Evolutionary conservation across 2,113 vertebrate species (phyloP).

Genomic region (Oryzias woworae): DNA sequence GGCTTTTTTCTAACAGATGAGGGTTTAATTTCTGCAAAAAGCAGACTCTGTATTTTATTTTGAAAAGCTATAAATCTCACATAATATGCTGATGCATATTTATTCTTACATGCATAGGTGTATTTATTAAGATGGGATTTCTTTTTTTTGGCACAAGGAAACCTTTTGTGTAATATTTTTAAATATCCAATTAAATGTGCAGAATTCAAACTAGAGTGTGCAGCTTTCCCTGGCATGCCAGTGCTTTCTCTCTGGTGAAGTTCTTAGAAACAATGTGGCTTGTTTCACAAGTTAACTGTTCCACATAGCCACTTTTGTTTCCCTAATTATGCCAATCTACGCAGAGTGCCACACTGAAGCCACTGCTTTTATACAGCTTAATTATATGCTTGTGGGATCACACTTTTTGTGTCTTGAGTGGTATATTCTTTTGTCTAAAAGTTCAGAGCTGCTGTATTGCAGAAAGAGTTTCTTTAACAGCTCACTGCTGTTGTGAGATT

Average conservation of each 20-base stretch:
- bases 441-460: conserved; percentile 37
- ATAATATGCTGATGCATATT: too few relatives aligned
- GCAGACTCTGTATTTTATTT: too few relatives aligned
- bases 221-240: conserved; percentile 61
- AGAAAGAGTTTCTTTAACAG: conserved; percentile 32
- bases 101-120: too few relatives aligned
- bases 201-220: conserved; percentile 22
- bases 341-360: conserved; percentile 75
- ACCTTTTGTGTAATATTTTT: conserved; percentile 9
- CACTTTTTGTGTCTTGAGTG: conserved; percentile 77
- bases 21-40: too few relatives aligned
- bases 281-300: conserved; percentile 76
- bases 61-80: too few relatives aligned
- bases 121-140: too few relatives aligned
- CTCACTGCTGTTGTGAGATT: conserved; percentile 8
- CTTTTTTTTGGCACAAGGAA: too few relatives aligned
- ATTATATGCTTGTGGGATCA: conserved; percentile 85
- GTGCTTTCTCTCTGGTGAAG: conserved; percentile 65
- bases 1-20: too few relatives aligned
- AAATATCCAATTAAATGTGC: conserved; percentile 44
- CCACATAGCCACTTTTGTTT: conserved; percentile 80
- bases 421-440: conserved; percentile 46
- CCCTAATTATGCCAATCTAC: conserved; percentile 84
- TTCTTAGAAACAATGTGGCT: conserved; percentile 67
- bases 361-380: conserved; percentile 82